phyloP scores from a whole-genome alignment of 2,113 vertebrate species.

The Cnemophilus loriae region DNA sequence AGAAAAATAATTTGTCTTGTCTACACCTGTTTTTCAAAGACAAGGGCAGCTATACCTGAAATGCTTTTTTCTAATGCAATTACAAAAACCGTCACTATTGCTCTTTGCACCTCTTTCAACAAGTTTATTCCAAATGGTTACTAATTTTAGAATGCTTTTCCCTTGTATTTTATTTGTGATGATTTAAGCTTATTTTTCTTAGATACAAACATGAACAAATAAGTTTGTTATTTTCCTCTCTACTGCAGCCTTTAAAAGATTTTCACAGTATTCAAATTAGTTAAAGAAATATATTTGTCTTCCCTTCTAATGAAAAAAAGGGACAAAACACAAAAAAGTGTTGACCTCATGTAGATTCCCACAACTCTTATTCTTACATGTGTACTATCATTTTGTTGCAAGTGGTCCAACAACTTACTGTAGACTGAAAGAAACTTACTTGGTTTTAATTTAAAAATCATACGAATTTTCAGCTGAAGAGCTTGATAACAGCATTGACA shows the following conservation, averaged over 20 bases:
- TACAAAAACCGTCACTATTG: neutral
- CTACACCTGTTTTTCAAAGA: neutral
- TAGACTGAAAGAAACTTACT: neutral
- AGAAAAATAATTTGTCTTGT: neutral
- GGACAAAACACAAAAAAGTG: neutral
- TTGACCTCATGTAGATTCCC: neutral
- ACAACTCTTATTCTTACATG: neutral
- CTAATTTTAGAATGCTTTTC: neutral
- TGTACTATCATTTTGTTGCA: neutral
- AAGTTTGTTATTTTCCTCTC: neutral
- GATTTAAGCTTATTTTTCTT: neutral
- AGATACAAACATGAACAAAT: neutral
- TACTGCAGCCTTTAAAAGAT: neutral
- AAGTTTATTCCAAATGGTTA: neutral
- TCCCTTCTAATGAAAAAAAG: neutral
- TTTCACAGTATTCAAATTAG: neutral
- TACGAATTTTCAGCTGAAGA: neutral
- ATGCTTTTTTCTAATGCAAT: neutral
- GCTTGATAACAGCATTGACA: neutral
- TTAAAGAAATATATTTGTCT: neutral
- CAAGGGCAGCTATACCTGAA: neutral
- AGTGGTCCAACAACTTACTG: neutral
- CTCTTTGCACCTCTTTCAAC: neutral
- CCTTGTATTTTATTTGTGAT: neutral
- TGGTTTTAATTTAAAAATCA: neutral